Evolutionary conservation across 2,113 vertebrate genomes (phyloP), one percentile per base, ranked within the genome.

Genomic region (Corythoichthys intestinalis): DNA sequence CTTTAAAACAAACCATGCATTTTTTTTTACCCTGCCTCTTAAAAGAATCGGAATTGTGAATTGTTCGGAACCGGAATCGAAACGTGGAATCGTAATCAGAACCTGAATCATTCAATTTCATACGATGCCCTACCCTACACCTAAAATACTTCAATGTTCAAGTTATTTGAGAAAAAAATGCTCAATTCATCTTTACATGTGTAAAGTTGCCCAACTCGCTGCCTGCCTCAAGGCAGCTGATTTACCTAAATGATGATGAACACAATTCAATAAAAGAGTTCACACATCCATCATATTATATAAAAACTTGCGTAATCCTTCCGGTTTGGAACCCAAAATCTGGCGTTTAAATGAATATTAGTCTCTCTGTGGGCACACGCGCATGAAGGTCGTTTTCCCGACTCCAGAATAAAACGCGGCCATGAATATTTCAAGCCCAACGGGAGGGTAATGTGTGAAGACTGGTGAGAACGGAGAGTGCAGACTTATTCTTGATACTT

Each of bases 371-470:
- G 44, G 77, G 67, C 66, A 57, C n/a, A 35, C 11, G 59, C 34
- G 66, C 60, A 67, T 72, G 75, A 78, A 86, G 81, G 83, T 86
- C 80, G 88, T 81, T 78, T 87, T 86, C 72, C 80, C 81, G 70
- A 61, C 70, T 84, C 79, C 65, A 83, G 69, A 84, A 81, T 83
- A 78, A 84, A 87, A 85, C 66, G 53, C 69, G 60, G 66, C 77
- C 77, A 86, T 88, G 81, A 88, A 87, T 88, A 84, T 87, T 85
- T 86, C 68, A 86, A 53, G 60, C 50, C 81, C 74, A 68, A 61
- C 60, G 77, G 80, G 71, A 85, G 74, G 44, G 37, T 56, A 70
- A 69, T 20, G 57, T 66, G 77, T 69, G 67, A 76, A 62, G 72
- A 57, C 63, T 69, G 41, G 65, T 14, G 65, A 66, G 72, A 80